Percentiles rank a stretch among this genome's conserved stretches.
Evolutionary conservation across 1,140 invertebrate genomes (phyloP).

Genomic region (Myzus persicae): DNA sequence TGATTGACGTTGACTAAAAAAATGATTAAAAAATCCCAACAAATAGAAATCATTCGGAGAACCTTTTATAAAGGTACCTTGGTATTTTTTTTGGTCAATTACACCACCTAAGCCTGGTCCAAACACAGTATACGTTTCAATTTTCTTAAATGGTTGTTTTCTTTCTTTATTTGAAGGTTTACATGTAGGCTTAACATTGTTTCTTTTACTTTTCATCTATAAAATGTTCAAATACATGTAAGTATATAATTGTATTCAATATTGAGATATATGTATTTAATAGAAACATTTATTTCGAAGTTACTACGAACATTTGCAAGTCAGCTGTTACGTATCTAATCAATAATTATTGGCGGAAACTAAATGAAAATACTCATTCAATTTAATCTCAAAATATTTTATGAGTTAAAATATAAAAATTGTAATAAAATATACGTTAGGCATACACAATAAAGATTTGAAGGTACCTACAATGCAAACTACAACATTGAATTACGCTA

Average conservation of each 20-base stretch:
- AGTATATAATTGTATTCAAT: background rate
- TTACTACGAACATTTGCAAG: background rate
- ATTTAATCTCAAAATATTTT: background rate
- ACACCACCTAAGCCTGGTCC: background rate
- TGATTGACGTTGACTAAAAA: background rate
- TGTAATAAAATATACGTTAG: background rate
- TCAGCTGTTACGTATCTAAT: background rate
- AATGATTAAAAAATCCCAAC: conserved; percentile 7
- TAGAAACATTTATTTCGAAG: background rate
- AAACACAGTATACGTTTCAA: conserved; percentile 26
- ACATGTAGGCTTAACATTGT: background rate
- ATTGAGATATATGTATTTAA: background rate
- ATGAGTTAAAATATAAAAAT: background rate
- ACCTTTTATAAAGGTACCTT: conserved; percentile 44
- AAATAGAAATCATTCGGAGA: background rate
- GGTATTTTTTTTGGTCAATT: background rate
- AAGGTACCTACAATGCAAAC: background rate
- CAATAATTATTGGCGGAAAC: background rate
- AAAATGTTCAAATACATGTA: background rate
- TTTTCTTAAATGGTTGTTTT: conserved; percentile 31
- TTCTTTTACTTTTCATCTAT: background rate
- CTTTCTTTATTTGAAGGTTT: background rate
- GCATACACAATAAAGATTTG: background rate
- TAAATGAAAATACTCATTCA: background rate
- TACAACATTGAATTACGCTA: background rate